These are phyloP conservation scores for Mystacides longicornis DNA, from an alignment of 2,888 invertebrate genomes.

Conservation along the genomic window DNA sequence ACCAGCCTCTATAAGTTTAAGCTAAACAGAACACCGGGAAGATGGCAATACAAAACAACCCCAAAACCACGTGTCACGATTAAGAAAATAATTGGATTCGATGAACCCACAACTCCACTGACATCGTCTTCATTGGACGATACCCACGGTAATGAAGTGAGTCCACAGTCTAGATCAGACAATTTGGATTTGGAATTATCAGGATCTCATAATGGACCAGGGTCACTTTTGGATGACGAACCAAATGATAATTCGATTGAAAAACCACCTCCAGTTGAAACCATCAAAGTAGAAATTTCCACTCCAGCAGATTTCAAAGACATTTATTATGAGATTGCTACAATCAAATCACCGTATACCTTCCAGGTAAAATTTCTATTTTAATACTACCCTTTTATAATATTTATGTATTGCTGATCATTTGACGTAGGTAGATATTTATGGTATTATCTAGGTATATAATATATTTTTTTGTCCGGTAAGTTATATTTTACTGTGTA, in stretches of 20 bases:
- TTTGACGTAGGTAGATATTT: not conserved
- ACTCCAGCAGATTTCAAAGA: conserved; percentile 80
- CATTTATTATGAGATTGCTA: conserved; percentile 83
- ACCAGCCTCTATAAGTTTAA: conserved; percentile 73
- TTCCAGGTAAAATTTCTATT: conserved; percentile 74
- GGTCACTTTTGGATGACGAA: conserved; percentile 53
- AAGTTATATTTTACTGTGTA: too few species aligned
- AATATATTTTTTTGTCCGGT: not conserved
- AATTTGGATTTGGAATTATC: conserved; percentile 65
- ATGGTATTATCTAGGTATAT: not conserved
- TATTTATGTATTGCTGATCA: too few species aligned
- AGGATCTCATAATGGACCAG: conserved; percentile 58
- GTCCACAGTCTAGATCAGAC: conserved; percentile 50
- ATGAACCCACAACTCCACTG: conserved; percentile 45
- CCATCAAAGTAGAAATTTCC: conserved; percentile 80
- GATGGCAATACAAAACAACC: conserved; percentile 88
- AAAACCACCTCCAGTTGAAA: conserved; percentile 63
- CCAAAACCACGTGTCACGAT: conserved; percentile 80
- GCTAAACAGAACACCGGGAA: conserved; percentile 71
- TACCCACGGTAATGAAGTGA: conserved; percentile 46
- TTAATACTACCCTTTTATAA: too few species aligned
- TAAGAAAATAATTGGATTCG: conserved; percentile 57
- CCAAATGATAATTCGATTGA: conserved; percentile 59
- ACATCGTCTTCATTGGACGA: conserved; percentile 42
- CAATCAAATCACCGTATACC: conserved; percentile 82